These are phyloP conservation scores for Conus ventricosus DNA, from an alignment of 1,140 invertebrate species.

Conservation along the genomic window DNA sequence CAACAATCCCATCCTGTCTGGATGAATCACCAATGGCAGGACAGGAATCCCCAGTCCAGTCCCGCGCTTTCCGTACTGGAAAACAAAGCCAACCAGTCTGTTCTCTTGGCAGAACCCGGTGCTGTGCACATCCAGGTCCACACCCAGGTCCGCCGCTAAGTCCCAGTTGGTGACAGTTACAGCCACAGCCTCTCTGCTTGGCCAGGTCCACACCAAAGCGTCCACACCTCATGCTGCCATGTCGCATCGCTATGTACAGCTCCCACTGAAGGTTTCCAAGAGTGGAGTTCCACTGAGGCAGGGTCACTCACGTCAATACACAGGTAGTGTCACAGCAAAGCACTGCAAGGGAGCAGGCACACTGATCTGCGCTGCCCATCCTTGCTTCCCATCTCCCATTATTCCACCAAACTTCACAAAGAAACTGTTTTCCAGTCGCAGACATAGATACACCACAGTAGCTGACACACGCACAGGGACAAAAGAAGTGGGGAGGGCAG, in stretches of 20 bases:
- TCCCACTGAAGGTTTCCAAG: not conserved
- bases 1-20: constrained; percentile 10
- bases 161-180: not conserved
- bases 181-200: not conserved
- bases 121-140: not conserved
- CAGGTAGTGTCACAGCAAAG: too few relatives aligned
- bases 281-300: not conserved
- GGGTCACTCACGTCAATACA: not conserved
- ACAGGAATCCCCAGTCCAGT: not conserved
- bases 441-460: too few relatives aligned
- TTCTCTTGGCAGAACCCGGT: not conserved
- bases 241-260: not conserved
- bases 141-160: not conserved
- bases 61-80: not conserved
- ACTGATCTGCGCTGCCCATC: too few relatives aligned
- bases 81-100: not conserved
- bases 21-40: not conserved
- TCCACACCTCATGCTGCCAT: constrained; percentile 5
- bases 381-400: too few relatives aligned
- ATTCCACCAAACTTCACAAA: too few relatives aligned
- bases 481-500: too few relatives aligned
- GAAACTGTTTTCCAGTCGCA: too few relatives aligned
- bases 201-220: not conserved
- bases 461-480: too few relatives aligned
- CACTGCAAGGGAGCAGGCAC: too few relatives aligned